Evolutionary conservation across 2,888 invertebrate species (phyloP).

Genomic region (Panopea generosa): DNA sequence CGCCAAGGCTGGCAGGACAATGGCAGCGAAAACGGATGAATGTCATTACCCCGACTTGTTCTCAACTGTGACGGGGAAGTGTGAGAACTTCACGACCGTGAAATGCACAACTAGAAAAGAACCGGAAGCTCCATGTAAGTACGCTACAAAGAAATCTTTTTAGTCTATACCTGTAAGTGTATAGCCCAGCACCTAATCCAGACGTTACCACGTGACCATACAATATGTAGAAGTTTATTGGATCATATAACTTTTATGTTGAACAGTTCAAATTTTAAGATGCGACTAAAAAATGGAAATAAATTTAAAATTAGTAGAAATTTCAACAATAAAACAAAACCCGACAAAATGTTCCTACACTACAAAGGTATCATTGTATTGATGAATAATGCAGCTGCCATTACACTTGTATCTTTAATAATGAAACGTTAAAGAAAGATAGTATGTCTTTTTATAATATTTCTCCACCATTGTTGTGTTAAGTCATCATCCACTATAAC

Average conservation of each 20-base stretch:
- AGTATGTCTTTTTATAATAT: too few species aligned
- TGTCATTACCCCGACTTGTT: conserved; percentile 68
- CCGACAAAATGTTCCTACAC: too few species aligned
- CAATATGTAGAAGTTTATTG: too few species aligned
- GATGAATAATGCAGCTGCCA: too few species aligned
- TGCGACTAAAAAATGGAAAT: not conserved
- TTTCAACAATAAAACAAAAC: too few species aligned
- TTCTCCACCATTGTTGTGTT: too few species aligned
- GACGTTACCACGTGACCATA: too few species aligned
- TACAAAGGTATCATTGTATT: too few species aligned
- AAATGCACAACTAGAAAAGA: conserved; percentile 59
- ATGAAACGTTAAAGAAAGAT: too few species aligned
- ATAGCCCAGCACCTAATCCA: not conserved
- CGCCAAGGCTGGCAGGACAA: conserved; percentile 41
- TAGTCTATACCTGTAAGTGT: not conserved
- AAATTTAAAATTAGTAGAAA: not conserved
- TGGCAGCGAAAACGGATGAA: conserved; percentile 42
- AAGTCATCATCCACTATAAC: too few species aligned
- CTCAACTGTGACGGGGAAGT: conserved; percentile 47
- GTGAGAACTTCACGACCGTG: conserved; percentile 64
- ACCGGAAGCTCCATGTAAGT: conserved; percentile 69
- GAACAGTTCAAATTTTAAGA: not conserved
- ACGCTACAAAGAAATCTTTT: not conserved
- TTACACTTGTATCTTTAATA: too few species aligned
- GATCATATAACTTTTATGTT: too few species aligned